These are phyloP conservation scores for Mormoops blainvillei DNA, from an alignment of 2,113 vertebrate species.

Conservation along the genomic window DNA sequence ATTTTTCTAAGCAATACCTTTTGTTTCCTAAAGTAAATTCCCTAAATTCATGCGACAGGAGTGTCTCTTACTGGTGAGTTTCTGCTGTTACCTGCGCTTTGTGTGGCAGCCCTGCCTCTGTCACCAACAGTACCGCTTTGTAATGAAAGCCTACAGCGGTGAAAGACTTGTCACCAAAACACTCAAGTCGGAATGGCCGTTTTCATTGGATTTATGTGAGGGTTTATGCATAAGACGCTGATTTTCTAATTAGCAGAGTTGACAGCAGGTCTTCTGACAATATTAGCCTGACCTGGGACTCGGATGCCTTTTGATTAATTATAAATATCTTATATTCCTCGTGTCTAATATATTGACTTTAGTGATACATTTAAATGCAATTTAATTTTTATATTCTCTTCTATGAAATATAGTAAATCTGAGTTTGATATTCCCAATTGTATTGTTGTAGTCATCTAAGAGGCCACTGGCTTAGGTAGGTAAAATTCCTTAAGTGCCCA, in stretches of 20 bases:
- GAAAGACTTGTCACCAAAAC: slow-evolving; percentile 58
- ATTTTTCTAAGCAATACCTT: neutral
- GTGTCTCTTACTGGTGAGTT: neutral
- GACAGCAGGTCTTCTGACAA: slow-evolving; percentile 58
- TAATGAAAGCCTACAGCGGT: neutral
- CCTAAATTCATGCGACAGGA: neutral
- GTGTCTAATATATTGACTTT: neutral
- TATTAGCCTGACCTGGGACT: neutral
- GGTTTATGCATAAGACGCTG: slow-evolving; percentile 27
- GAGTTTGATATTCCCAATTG: slow-evolving; percentile 58
- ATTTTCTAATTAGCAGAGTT: slow-evolving; percentile 44
- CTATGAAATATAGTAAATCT: slow-evolving; percentile 10
- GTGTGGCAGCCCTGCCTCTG: neutral
- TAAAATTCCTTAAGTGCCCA: neutral
- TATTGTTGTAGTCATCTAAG: slow-evolving; percentile 66
- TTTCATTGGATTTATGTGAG: slow-evolving; percentile 44
- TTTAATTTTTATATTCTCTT: neutral
- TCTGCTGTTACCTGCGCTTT: neutral
- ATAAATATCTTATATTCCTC: slow-evolving; percentile 38
- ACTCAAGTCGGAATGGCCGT: slow-evolving; percentile 5
- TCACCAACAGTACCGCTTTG: neutral
- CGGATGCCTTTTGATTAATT: slow-evolving; percentile 27
- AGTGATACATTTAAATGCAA: neutral
- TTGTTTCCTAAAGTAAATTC: neutral
- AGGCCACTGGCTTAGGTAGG: slow-evolving; percentile 40